Conservation (phyloP, 2,888 invertebrate species). For the Molorchus minor region DNA sequence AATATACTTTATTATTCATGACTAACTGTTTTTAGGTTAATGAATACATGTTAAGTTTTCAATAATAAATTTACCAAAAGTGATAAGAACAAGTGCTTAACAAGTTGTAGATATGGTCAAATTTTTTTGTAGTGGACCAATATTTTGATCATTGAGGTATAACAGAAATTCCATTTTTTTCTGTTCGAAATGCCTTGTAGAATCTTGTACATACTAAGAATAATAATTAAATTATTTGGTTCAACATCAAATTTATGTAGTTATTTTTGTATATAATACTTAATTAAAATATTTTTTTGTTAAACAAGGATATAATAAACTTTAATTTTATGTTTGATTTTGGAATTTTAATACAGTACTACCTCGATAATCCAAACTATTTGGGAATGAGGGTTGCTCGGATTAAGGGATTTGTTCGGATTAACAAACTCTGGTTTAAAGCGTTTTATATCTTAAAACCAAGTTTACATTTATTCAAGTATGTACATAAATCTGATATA, state of each 20-base stretch:
- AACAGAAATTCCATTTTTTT: conserved; percentile 33
- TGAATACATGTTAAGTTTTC: conserved; percentile 15
- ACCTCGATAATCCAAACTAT: too few relatives aligned
- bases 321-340: conserved; percentile 36
- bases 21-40: conserved; percentile 15
- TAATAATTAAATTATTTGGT: conserved; percentile 17
- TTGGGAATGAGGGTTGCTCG: too few relatives aligned
- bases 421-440: too few relatives aligned
- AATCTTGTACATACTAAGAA: conserved; percentile 25
- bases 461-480: too few relatives aligned
- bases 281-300: conserved; percentile 29
- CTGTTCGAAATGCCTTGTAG: conserved; percentile 27
- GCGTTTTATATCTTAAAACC: too few relatives aligned
- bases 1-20: conserved; percentile 2
- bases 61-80: conserved; percentile 23
- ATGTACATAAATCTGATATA: too few relatives aligned
- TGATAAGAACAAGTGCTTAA: conserved; percentile 52
- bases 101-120: conserved; percentile 46
- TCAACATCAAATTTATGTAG: conserved; percentile 34
- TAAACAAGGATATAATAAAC: conserved; percentile 27
- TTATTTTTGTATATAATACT: conserved; percentile 40
- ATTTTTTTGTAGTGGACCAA: conserved; percentile 59
- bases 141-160: conserved; percentile 24
- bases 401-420: too few relatives aligned
- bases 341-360: conserved; percentile 36